Evolutionary conservation across 1,140 invertebrate species (phyloP), one percentile per base, ranked within the genome.

Genomic region (Pomacea maculata): DNA sequence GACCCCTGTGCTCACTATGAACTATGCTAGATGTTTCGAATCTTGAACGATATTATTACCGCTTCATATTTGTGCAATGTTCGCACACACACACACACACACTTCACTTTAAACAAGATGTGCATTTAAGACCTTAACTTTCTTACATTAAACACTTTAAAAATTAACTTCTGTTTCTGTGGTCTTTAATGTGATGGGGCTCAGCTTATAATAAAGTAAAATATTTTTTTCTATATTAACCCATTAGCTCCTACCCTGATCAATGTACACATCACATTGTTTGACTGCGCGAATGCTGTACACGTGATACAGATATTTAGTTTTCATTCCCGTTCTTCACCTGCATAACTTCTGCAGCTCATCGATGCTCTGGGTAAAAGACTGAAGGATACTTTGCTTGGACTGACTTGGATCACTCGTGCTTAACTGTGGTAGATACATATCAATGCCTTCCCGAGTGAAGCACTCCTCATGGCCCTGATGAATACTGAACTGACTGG

Each of bases 321-420:
- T 6, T 19, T 54, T 54, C 11, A 74, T 57, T 57, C 15, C 15
- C 15, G 1, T 17, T 45, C 34, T 6, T 45, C 34, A 78, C 75
- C 75, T 67, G 75, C 75, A 78, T 63, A 67, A 19, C 1, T 14
- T 21, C 10, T 68, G 63, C 29, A 78, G 34, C 63, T 67, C 63
- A 29, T 68, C n/a, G 55, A 25, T 78, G 75, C 68, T 78, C 15
- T 54, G 1, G 15, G 63, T 54, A 29, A 75, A 5, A 25, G 74
- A 15, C 19, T 75, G 57, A 17, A 75, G 6, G 74, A 12, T 12
- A 57, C 74, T 75, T 57, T 75, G 54, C 74, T 61, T 75, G 64
- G 63, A 29, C 21, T 78, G 75, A 7, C 15, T 25, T 12, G 52
- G 10, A 12, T 1, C n/a, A 54, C 74, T 10, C 25, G 68, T 14